phyloP scores from a whole-genome alignment of 2,113 vertebrate genomes.

The Glaucidium brasilianum region DNA sequence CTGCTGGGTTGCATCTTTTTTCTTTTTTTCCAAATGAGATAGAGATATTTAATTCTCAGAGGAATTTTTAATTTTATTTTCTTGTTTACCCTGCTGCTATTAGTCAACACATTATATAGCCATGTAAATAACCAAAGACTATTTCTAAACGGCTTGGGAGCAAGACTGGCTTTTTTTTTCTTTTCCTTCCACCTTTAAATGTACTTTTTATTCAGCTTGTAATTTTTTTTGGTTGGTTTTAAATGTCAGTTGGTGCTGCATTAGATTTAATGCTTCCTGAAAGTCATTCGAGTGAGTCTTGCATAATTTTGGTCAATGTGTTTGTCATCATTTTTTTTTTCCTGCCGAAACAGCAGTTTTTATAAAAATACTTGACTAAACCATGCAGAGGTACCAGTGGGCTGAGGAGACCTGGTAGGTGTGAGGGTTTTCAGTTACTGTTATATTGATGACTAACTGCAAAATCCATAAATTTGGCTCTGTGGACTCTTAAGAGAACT shows the following conservation, averaged over 20 bases:
- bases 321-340: not conserved
- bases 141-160: not conserved
- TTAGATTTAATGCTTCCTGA: not conserved
- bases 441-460: fast-evolving
- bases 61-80: not conserved
- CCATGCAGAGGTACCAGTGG: not conserved
- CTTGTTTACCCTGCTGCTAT: not conserved
- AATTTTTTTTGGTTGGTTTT: not conserved
- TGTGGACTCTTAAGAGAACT: not conserved
- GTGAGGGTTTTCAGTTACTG: not conserved
- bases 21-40: not conserved
- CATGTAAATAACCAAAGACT: not conserved
- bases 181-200: not conserved
- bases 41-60: not conserved
- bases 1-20: not conserved
- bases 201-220: not conserved
- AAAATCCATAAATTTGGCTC: not conserved
- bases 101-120: not conserved
- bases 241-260: not conserved
- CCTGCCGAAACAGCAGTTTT: not conserved
- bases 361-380: not conserved
- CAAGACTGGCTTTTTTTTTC: not conserved
- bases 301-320: not conserved
- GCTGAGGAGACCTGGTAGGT: not conserved
- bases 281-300: not conserved